Conservation (phyloP, 2,888 invertebrate species). For the Doris montereyensis region DNA sequence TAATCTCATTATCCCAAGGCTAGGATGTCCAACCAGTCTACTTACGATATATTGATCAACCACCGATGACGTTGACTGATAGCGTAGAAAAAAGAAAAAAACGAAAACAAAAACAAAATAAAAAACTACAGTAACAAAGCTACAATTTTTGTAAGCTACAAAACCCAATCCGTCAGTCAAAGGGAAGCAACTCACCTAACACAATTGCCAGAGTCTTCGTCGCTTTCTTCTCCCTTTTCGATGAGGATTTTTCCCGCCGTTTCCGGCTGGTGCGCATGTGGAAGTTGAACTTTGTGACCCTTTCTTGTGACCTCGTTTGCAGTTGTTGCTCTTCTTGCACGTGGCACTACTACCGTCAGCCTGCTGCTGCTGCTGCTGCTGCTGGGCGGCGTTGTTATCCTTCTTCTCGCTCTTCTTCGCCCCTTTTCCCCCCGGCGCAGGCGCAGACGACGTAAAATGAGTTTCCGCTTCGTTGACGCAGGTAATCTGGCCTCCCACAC, state of each 20-base stretch:
- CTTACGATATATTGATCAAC: not conserved
- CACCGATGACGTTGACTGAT: not conserved
- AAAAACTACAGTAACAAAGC: not conserved
- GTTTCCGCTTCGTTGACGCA: conserved; percentile 54
- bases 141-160: not conserved
- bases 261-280: conserved; percentile 86
- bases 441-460: conserved; percentile 47
- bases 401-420: conserved; percentile 24
- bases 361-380: no score
- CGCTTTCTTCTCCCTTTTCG: conserved; percentile 87
- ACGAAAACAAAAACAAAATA: no score
- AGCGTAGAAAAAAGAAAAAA: not conserved
- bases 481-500: conserved; percentile 24
- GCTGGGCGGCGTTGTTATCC: no score
- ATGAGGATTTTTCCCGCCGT: conserved; percentile 71
- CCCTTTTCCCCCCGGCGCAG: conserved; percentile 22
- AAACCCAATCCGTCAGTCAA: not conserved
- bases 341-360: no score
- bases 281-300: conserved; percentile 71
- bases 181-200: conserved; percentile 83
- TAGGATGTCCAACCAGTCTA: no score
- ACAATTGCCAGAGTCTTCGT: conserved; percentile 99
- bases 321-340: conserved; percentile 14
- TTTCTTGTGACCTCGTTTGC: conserved; percentile 56
- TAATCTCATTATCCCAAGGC: no score